A percentile compares a stretch with the other conserved stretches of the same genome.
phyloP scores from a whole-genome alignment of 2,888 invertebrate species.

The Epinotia brunnichana region DNA sequence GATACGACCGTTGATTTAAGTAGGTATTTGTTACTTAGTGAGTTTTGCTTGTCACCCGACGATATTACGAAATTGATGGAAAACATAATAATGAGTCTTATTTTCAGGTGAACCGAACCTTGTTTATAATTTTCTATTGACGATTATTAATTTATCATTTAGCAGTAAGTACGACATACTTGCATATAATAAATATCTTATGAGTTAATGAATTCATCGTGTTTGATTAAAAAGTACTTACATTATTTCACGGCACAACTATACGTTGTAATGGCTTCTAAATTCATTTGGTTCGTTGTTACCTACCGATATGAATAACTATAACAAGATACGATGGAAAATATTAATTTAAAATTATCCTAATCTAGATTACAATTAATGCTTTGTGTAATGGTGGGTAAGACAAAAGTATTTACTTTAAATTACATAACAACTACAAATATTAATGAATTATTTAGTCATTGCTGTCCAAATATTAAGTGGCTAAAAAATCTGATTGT shows the following conservation, averaged over 20 bases:
- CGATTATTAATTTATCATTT: not conserved
- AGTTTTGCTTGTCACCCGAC: too few relatives aligned
- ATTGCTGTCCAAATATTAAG: not conserved
- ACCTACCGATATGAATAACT: not conserved
- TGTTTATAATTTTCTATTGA: not conserved
- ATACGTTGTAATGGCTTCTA: not conserved
- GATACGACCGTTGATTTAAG: too few relatives aligned
- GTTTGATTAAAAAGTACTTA: not conserved
- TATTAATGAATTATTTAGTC: not conserved
- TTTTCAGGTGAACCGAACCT: not conserved
- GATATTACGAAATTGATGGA: not conserved
- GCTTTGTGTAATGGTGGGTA: not conserved
- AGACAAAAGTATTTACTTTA: not conserved
- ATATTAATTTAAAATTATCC: not conserved
- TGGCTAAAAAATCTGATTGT: not conserved
- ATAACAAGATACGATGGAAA: not conserved
- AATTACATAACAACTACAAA: not conserved
- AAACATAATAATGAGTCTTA: not conserved
- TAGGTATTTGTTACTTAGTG: too few relatives aligned
- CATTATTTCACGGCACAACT: not conserved
- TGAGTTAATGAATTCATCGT: not conserved
- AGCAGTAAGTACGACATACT: too few relatives aligned
- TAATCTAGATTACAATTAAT: not conserved
- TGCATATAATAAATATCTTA: too few relatives aligned
- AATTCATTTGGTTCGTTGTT: conserved; percentile 2